Evolutionary conservation across 30 jellyfish, hydroid and myxozoan genomes (phyloP).

Genomic region (Hydractinia symbiolongicarpus): DNA sequence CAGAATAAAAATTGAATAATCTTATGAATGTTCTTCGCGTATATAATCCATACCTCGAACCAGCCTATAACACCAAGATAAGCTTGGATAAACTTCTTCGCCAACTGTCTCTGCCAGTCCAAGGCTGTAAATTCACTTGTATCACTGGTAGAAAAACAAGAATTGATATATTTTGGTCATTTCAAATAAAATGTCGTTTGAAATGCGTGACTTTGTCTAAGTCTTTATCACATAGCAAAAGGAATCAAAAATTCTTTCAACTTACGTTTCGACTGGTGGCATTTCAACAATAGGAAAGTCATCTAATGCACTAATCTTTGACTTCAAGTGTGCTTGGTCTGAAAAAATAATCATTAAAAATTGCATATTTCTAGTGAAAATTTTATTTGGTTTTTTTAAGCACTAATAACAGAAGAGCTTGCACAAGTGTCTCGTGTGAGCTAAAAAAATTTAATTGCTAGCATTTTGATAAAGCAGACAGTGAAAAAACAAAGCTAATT

Average conservation of each 20-base stretch:
- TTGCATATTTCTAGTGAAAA: no score
- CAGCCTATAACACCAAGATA: constrained; percentile 51
- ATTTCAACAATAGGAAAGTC: constrained; percentile 80
- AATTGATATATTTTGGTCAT: background rate
- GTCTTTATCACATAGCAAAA: background rate
- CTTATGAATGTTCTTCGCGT: background rate
- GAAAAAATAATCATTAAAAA: constrained; percentile 1
- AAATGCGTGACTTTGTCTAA: background rate
- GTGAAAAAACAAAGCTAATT: no score
- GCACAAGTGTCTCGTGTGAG: no score
- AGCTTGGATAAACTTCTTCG: constrained; percentile 61
- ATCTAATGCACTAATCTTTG: constrained; percentile 49
- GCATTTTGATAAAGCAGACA: no score
- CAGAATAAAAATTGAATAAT: background rate
- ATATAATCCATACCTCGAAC: constrained; percentile 50
- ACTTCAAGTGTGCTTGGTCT: constrained; percentile 83
- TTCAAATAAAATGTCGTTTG: background rate
- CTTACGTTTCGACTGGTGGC: constrained; percentile 77
- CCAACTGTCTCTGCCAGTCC: constrained; percentile 97
- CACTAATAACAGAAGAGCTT: no score
- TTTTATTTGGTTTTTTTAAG: no score
- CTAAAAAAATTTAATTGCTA: no score
- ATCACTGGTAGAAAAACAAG: constrained; percentile 50
- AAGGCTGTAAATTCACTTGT: constrained; percentile 67
- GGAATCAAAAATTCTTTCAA: background rate